Conservation (phyloP, 2,797 vertebrate genomes). For the Phalloptychus januarius region DNA sequence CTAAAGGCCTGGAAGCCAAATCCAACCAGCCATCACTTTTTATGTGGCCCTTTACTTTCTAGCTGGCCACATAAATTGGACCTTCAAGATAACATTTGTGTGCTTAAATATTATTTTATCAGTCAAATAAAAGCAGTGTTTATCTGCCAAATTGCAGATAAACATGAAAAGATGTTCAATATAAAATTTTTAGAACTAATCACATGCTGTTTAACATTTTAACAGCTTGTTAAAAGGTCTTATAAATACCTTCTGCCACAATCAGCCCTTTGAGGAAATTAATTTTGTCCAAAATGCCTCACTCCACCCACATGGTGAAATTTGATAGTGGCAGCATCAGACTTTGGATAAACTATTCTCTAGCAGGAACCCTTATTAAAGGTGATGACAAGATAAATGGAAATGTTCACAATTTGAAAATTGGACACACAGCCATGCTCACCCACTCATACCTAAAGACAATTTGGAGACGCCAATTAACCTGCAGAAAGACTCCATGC, state of each 20-base stretch:
- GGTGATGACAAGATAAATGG: not conserved
- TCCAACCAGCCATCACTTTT: not conserved
- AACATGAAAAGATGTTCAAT: not conserved
- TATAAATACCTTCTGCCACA: no score
- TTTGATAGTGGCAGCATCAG: not conserved
- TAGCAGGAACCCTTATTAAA: not conserved
- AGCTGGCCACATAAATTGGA: not conserved
- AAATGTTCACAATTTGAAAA: not conserved
- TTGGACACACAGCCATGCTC: no score
- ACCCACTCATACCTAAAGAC: no score
- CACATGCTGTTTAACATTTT: not conserved
- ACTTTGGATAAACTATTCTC: not conserved
- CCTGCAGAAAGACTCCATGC: no score
- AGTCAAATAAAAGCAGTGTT: not conserved
- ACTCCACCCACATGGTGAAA: not conserved
- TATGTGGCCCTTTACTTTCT: not conserved
- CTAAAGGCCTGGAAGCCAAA: not conserved
- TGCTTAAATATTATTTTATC: no score
- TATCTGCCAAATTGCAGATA: not conserved
- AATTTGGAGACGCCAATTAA: no score
- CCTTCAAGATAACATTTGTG: no score
- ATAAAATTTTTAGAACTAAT: not conserved
- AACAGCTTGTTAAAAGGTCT: no score
- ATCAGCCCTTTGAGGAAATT: no score
- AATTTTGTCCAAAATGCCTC: no score